Conservation (phyloP, 2,797 vertebrate genomes). For the Notamacropus eugenii region DNA sequence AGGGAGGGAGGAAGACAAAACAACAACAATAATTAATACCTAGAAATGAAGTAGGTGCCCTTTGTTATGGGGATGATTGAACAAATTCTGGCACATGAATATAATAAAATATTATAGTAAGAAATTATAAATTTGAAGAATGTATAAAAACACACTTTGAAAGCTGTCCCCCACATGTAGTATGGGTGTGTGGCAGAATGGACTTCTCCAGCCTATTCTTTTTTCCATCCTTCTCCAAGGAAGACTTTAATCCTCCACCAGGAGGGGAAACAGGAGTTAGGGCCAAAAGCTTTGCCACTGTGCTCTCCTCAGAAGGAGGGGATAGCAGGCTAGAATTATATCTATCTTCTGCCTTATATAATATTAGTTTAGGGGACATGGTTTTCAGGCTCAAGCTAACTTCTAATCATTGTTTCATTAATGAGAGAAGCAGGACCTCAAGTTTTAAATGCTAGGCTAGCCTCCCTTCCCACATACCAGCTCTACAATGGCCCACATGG, state of each 20-base stretch:
- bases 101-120: neutral
- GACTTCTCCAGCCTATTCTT: neutral
- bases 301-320: neutral
- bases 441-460: neutral
- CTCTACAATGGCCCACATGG: neutral
- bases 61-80: neutral
- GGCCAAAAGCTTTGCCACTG: neutral
- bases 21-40: neutral
- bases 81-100: neutral
- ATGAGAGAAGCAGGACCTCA: neutral
- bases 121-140: neutral
- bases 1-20: neutral
- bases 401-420: neutral
- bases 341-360: neutral
- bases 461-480: neutral
- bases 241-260: neutral
- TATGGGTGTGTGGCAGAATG: neutral
- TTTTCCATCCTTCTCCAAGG: neutral
- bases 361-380: neutral
- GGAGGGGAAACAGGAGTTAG: neutral
- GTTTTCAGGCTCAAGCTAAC: neutral
- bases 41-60: neutral
- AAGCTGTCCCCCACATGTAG: neutral
- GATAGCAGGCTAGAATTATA: neutral
- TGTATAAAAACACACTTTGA: neutral